Evolutionary conservation across 2,888 invertebrate genomes (phyloP), one percentile per base, ranked within the genome.

Genomic region (Dryocosmus kuriphilus): DNA sequence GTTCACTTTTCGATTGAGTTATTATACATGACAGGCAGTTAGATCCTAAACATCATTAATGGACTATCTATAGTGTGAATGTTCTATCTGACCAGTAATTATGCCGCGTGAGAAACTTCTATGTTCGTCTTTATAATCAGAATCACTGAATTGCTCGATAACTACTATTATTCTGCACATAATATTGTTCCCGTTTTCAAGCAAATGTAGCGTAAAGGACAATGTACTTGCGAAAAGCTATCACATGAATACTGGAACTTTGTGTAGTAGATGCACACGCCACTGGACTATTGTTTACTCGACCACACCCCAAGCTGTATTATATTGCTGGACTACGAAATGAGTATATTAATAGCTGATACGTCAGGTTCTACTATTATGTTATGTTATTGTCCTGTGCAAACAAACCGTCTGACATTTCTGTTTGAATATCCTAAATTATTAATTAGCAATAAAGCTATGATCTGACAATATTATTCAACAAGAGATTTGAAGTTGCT

Each of bases 281-380:
- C 9, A 51, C n/a, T 9, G n/a, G 19, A 51, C 51, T 51, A 51
- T 51, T 51, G n/a, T 51, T 51, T 51, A 51, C 51, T 51, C n/a
- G 51, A 51, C 51, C 51, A 51, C 51, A 51, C 51, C n/a, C 51
- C 8, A 51, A 51, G n/a, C 9, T 22, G 51, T 22, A 51, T 51
- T 51, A 51, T 51, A 51, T 51, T 8, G 9, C 51, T 51, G 19
- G 86, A 86, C 87, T 87, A 87, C 83, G 82, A 84, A 86, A 86
- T 86, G 82, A 83, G 85, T 80, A 84, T 87, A 85, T 85, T 87
- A 88, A 87, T 86, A 84, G 84, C 77, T 79, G 79, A 80, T 80
- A 78, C 80, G 80, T 77, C 79, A 79, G 79, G 77, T 77, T 81
- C 80, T 81, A 82, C 80, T 55, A 9, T n/a, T n/a, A 55, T 55